A percentile compares a stretch with the other conserved stretches of the same genome.
These are phyloP conservation scores for Pagrus major DNA, from an alignment of 2,113 vertebrate species.

Conservation along the genomic window DNA sequence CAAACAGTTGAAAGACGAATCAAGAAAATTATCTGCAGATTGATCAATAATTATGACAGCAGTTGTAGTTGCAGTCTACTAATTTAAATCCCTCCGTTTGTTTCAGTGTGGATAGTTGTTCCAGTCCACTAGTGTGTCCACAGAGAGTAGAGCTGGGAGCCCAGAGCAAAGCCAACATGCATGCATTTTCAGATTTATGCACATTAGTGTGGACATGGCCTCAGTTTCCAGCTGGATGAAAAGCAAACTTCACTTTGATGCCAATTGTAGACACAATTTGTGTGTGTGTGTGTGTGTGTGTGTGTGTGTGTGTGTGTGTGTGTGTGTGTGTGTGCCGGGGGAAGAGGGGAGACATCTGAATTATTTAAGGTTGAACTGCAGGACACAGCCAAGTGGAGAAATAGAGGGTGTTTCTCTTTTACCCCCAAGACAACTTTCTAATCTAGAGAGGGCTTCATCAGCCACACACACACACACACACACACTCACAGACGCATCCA, in stretches of 20 bases:
- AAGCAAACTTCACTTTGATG: conserved; percentile 57
- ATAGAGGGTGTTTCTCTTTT: conserved; percentile 69
- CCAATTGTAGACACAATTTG: conserved; percentile 21
- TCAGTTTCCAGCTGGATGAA: conserved; percentile 54
- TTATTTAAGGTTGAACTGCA: conserved; percentile 77
- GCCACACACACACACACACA: conserved; percentile 21
- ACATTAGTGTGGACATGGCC: conserved; percentile 40
- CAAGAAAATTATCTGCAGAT: not conserved
- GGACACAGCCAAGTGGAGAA: conserved; percentile 54
- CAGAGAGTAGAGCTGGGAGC: not conserved
- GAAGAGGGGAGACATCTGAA: conserved; percentile 53
- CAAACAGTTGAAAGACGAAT: not conserved
- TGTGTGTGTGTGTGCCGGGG: conserved; percentile 2
- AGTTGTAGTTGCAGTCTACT: not conserved
- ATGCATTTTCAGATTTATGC: conserved; percentile 33
- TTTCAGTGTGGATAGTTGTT: not conserved
- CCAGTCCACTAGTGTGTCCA: not conserved
- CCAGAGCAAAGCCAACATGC: conserved; percentile 20
- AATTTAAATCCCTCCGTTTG: not conserved
- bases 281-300: conserved; percentile 32
- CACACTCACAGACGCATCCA: not conserved
- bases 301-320: conserved; percentile 41
- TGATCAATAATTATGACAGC: not conserved
- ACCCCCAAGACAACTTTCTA: conserved; percentile 62
- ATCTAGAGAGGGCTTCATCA: conserved; percentile 25